phyloP scores from a whole-genome alignment of 2,888 invertebrate genomes.

The Branchipolynoe longqiensis region DNA sequence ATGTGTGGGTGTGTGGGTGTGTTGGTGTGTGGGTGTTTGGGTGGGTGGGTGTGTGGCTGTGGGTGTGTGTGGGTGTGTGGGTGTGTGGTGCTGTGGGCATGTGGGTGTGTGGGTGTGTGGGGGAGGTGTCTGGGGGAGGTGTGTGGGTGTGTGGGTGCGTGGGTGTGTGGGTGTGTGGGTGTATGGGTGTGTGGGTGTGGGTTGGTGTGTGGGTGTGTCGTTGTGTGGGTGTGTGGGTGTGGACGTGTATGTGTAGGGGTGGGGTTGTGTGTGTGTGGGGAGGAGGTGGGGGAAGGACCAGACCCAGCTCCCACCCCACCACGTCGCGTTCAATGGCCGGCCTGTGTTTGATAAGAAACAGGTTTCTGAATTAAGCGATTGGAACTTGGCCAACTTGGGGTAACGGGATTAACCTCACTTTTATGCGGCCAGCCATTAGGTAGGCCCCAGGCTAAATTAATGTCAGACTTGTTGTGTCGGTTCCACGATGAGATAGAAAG shows the following conservation, averaged over 20 bases:
- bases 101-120: too few species aligned
- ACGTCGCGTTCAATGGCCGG: background rate
- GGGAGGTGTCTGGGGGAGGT: too few species aligned
- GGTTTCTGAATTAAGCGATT: conserved; percentile 47
- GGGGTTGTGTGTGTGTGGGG: background rate
- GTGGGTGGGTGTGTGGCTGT: background rate
- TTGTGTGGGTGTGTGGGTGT: background rate
- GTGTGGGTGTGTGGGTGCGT: too few species aligned
- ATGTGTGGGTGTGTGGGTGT: background rate
- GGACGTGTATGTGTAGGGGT: too few species aligned
- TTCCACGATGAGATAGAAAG: too few species aligned
- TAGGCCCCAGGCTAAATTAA: conserved; percentile 12
- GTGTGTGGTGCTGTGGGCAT: background rate
- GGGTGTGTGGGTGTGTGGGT: background rate
- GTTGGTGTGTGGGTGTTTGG: background rate
- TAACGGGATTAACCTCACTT: conserved; percentile 32
- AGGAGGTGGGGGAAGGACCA: background rate
- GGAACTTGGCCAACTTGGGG: conserved; percentile 11
- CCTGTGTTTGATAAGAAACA: conserved; percentile 32
- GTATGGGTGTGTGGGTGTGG: too few species aligned
- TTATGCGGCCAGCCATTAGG: conserved; percentile 33
- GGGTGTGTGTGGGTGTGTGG: too few species aligned
- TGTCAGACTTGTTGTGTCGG: conserved; percentile 12
- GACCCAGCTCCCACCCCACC: background rate
- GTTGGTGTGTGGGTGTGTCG: background rate